Evolutionary conservation across 2,888 invertebrate species (phyloP).

Genomic region (Drosophila recens): DNA sequence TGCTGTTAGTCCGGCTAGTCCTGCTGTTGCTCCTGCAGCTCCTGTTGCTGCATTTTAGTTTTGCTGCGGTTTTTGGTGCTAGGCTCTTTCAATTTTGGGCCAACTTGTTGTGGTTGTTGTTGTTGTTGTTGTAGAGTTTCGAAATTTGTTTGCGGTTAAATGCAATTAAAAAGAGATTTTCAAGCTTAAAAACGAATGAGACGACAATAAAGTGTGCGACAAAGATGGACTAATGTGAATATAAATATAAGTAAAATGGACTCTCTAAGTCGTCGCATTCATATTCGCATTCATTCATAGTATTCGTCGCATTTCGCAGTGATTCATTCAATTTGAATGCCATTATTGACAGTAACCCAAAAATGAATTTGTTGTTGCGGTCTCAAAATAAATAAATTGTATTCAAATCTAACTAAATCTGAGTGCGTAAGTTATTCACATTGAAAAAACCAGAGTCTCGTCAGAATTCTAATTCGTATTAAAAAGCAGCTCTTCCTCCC

Average conservation of each 20-base stretch:
- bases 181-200: slow-evolving; percentile 53
- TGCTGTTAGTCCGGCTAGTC: slow-evolving; percentile 1
- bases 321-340: slow-evolving; percentile 36
- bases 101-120: slow-evolving; percentile 33
- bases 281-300: slow-evolving; percentile 26
- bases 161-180: slow-evolving; percentile 79
- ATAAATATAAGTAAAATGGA: slow-evolving; percentile 31
- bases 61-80: slow-evolving; percentile 59
- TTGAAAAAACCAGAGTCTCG: slow-evolving; percentile 21
- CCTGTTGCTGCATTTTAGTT: slow-evolving; percentile 59
- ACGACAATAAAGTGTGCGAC: slow-evolving; percentile 16
- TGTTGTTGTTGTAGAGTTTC: slow-evolving; percentile 42
- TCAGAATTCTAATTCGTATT: slow-evolving; percentile 51
- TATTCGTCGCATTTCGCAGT: slow-evolving; percentile 12
- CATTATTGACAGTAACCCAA: slow-evolving; percentile 13
- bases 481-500: slow-evolving; percentile 29
- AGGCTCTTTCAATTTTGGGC: slow-evolving; percentile 23
- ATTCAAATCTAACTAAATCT: slow-evolving; percentile 10
- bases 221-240: slow-evolving; percentile 17
- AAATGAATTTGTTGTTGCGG: slow-evolving; percentile 6
- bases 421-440: slow-evolving; percentile 6
- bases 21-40: slow-evolving; percentile 6
- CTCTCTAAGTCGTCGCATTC: slow-evolving; percentile 16
- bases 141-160: slow-evolving; percentile 77
- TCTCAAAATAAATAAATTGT: slow-evolving; percentile 26